phyloP scores from a whole-genome alignment of 2,113 vertebrate genomes.

The Thalassarche chlororhynchos region DNA sequence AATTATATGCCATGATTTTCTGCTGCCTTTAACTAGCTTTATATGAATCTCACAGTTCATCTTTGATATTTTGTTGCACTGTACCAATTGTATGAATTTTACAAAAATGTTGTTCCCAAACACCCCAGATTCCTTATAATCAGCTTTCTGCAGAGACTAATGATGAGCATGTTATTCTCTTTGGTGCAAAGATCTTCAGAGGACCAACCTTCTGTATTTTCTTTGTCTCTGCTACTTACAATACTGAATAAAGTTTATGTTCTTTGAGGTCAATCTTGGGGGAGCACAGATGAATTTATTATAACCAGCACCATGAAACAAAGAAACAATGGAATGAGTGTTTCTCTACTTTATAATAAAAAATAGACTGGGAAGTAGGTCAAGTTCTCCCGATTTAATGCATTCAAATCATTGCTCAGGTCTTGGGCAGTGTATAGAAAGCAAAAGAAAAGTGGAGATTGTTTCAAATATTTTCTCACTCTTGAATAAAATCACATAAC shows the following conservation, averaged over 20 bases:
- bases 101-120: background rate
- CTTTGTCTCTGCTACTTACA: background rate
- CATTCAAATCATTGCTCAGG: background rate
- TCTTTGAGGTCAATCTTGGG: background rate
- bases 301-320: background rate
- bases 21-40: background rate
- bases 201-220: background rate
- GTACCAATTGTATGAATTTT: background rate
- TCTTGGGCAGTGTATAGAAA: background rate
- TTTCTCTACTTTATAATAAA: background rate
- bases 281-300: background rate
- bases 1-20: slow-evolving; percentile 13
- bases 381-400: background rate
- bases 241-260: background rate
- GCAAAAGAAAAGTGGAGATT: background rate
- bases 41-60: background rate
- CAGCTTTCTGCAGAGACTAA: background rate
- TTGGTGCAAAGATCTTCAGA: background rate
- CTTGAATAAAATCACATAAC: background rate
- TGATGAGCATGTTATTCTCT: background rate
- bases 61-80: background rate
- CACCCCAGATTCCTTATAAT: background rate
- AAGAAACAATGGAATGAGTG: background rate
- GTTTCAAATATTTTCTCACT: background rate
- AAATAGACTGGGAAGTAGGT: background rate